A percentile compares a stretch with the other conserved stretches of the same genome.
Evolutionary conservation across 2,113 vertebrate genomes (phyloP).

Genomic region (Pseudopodoces humilis): DNA sequence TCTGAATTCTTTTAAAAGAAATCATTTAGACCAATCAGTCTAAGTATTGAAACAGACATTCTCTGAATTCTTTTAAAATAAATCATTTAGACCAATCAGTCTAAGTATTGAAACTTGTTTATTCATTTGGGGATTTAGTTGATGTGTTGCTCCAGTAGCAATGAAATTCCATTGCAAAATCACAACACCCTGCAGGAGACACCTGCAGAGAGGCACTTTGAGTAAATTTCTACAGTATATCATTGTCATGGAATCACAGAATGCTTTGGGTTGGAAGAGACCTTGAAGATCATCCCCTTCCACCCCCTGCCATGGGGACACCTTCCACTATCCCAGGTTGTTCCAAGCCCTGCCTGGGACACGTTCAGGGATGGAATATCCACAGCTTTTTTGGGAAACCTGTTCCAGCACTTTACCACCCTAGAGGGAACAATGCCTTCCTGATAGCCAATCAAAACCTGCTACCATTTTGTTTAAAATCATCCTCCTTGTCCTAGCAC

Average conservation of each 20-base stretch:
- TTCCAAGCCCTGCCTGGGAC: rapidly evolving
- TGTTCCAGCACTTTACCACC: neutral
- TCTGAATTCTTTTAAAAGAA: neutral
- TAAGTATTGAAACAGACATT: neutral
- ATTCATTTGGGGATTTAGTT: neutral
- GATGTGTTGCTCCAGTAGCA: rapidly evolving
- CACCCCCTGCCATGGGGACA: neutral
- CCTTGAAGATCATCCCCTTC: neutral
- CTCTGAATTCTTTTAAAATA: neutral
- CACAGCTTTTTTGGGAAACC: neutral
- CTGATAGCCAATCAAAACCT: neutral
- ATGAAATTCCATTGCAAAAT: neutral
- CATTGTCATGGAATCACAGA: rapidly evolving
- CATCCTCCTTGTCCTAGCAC: neutral
- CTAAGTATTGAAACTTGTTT: neutral
- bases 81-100: neutral
- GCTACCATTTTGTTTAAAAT: neutral
- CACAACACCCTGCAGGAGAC: rapidly evolving
- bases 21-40: rapidly evolving
- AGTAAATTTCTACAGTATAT: neutral
- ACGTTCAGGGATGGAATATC: neutral
- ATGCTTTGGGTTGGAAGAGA: neutral
- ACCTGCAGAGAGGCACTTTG: neutral
- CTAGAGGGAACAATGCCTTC: neutral
- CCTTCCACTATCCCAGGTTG: rapidly evolving